Conservation (phyloP, 2,113 vertebrate genomes). For the Philantomba maxwellii region DNA sequence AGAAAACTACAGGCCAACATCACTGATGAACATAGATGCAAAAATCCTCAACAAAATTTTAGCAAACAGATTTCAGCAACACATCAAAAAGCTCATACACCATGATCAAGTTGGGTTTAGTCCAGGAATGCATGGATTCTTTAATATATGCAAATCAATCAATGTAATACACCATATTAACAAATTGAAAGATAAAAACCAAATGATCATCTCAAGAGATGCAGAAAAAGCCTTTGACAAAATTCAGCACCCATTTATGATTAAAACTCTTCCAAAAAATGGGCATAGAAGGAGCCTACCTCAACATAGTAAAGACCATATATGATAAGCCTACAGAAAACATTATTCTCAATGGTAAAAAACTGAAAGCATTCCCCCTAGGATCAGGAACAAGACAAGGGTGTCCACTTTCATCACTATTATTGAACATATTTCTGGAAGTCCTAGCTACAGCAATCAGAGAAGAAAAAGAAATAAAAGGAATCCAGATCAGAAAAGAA, state of each 20-base stretch:
- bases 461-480: not conserved
- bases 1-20: not conserved
- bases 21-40: not conserved
- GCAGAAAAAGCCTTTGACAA: not conserved
- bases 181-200: not conserved
- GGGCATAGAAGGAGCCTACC: not conserved
- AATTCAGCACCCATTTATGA: not conserved
- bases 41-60: not conserved
- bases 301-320: not conserved
- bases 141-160: not conserved
- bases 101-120: not conserved
- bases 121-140: not conserved
- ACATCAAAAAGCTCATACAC: not conserved
- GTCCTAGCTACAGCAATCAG: not conserved
- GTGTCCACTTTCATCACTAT: not conserved
- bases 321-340: not conserved
- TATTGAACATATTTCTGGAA: not conserved
- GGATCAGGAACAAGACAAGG: not conserved
- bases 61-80: not conserved
- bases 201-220: not conserved
- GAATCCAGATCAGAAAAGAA: not conserved
- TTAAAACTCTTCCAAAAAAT: not conserved
- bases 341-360: not conserved
- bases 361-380: not conserved
- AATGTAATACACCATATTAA: not conserved